Evolutionary conservation across 2,888 invertebrate species (phyloP), one percentile per base, ranked within the genome.

Genomic region (Halocaridina rubra): DNA sequence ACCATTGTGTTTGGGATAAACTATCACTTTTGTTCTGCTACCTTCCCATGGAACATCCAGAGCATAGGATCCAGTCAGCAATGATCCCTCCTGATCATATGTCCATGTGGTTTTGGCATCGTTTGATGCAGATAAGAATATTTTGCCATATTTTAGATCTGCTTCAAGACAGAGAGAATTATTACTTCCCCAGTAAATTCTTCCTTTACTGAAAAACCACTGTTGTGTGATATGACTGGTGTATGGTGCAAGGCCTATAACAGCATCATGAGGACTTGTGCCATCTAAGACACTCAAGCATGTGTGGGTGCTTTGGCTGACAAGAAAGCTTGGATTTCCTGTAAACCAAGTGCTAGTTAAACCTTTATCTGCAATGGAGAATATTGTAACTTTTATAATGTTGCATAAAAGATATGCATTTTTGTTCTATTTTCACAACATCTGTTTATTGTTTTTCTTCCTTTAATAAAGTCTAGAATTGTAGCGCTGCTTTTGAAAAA

Each of bases 301-400:
- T 0, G 72, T 80, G 72, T 59, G 22, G 24, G 61, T 80, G 57
- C 80, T 80, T 39, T 80, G 80, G 59, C 61, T 72, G 32, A 80
- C 57, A 16, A 80, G 22, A 30, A 72, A 72, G 13, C 67, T 67
- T n/a, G 78, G 46, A 4, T 29, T 30, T 30, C 30, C 67, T 67
- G 67, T 67, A n/a, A n/a, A n/a, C n/a, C n/a, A n/a, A n/a, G n/a
- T n/a, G n/a, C n/a, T n/a, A n/a, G n/a, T n/a, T n/a, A n/a, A n/a
- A n/a, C n/a, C n/a, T n/a, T n/a, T n/a, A n/a, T n/a, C n/a, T n/a
- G n/a, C n/a, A n/a, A n/a, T n/a, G n/a, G n/a, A n/a, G n/a, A n/a
- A n/a, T n/a, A n/a, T n/a, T n/a, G n/a, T n/a, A n/a, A n/a, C n/a
- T n/a, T n/a, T n/a, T n/a, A n/a, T n/a, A n/a, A n/a, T n/a, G n/a